A percentile compares a stretch with the other conserved stretches of the same genome.
Conservation (phyloP, 2,797 vertebrate genomes). For the Scolopax rusticola region DNA sequence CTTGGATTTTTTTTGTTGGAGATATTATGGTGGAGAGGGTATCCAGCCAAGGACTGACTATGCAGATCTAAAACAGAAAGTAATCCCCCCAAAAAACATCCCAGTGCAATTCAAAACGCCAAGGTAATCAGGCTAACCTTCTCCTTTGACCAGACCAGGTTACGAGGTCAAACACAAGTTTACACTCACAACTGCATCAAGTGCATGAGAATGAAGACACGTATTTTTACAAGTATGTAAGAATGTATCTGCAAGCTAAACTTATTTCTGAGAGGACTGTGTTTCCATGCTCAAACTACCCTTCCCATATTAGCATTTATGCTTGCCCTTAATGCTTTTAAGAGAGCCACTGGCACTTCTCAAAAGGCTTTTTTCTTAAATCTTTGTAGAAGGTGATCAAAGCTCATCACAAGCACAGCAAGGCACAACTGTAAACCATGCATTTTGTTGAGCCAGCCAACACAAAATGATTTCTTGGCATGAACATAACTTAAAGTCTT, state of each 20-base stretch:
- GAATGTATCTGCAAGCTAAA: not conserved
- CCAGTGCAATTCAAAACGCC: not conserved
- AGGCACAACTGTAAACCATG: not conserved
- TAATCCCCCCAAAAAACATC: not conserved
- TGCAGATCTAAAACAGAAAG: not conserved
- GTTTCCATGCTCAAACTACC: not conserved
- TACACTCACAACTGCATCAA: not conserved
- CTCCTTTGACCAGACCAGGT: not conserved
- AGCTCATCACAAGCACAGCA: constrained; percentile 27
- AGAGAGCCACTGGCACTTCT: not conserved
- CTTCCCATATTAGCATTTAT: not conserved
- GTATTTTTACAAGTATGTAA: not conserved
- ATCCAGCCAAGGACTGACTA: not conserved
- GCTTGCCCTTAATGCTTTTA: not conserved
- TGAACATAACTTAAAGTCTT: not conserved
- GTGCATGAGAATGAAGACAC: not conserved
- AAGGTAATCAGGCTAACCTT: not conserved
- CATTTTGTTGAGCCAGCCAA: constrained; percentile 1
- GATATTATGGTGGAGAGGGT: not conserved
- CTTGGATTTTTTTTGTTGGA: not conserved
- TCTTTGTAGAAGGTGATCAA: not conserved
- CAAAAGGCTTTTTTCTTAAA: not conserved
- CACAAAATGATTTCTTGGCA: constrained; percentile 54
- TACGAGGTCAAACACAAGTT: not conserved
- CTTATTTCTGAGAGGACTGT: not conserved